Base-by-base conservation (phyloP, 2,113 vertebrate species). In the Centropus unirufus region DNA sequence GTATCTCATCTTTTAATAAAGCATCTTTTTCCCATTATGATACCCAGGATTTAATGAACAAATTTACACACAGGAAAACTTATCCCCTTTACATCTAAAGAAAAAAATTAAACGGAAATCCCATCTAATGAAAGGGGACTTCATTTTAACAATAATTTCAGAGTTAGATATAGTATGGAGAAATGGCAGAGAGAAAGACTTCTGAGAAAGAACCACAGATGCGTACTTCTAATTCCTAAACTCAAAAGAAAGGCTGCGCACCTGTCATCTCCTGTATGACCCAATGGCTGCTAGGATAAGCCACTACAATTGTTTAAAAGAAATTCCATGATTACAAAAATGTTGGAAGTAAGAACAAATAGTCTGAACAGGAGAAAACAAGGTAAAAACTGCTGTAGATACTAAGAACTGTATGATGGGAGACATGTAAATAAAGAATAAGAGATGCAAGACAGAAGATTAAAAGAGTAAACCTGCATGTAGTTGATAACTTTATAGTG, bases 231-330 rank as follows among this genome's bases (percentile, higher is more conserved):
- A 24, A 61, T 21, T 14, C 39, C 42, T 46, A 84, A 77, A n/a
- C 21, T 24, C 55, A 70, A 59, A 3, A 36, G 15, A 72, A 63
- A 90, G 32, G 20, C 29, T 62, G 29, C 74, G 39, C n/a, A 67
- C 12, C n/a, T 74, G 2, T 20, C 0, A 0, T 34, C 34, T 63
- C n/a, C 29, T 63, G 22, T 26, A 62, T 7, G 61, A 61, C 49
- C 34, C 58, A 83, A 73, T 0, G 51, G 30, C 21, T 76, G 13
- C 62, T n/a, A 47, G 9, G 19, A 69, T 5, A 86, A 64, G 12
- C 29, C 26, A 63, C 49, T 32, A 32, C 0, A 2, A 27, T 11
- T 55, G 42, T 34, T 73, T 23, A 15, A 76, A 77, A 82, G 51
- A 42, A 73, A 67, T n/a, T 23, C 34, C 15, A 52, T 36, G 21